Evolutionary conservation across 2,888 invertebrate species (phyloP).

Genomic region (Antheraea assamensis): DNA sequence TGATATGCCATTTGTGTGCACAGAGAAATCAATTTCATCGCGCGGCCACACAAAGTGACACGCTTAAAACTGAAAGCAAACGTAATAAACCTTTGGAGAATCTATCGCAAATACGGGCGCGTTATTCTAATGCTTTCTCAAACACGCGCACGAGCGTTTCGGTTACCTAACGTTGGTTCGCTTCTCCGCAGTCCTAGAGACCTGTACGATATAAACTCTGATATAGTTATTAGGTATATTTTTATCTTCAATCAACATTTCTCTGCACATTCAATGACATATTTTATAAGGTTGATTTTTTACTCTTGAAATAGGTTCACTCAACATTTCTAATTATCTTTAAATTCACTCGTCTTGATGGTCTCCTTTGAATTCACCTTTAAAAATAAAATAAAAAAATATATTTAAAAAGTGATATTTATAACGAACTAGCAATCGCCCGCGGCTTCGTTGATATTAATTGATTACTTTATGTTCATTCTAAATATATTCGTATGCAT

Average conservation of each 20-base stretch:
- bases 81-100: slow-evolving; percentile 61
- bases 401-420: too few species aligned
- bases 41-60: slow-evolving; percentile 69
- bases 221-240: not conserved
- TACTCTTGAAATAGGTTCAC: not conserved
- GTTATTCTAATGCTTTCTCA: slow-evolving; percentile 68
- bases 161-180: slow-evolving; percentile 31
- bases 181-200: slow-evolving; percentile 30
- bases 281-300: not conserved
- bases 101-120: slow-evolving; percentile 67
- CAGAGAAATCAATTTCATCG: slow-evolving; percentile 38
- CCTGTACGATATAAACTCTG: slow-evolving; percentile 5
- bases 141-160: slow-evolving; percentile 48
- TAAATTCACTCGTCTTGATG: not conserved
- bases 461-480: too few species aligned
- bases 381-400: not conserved
- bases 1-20: slow-evolving; percentile 21
- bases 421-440: not conserved
- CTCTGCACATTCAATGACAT: not conserved
- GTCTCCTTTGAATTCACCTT: not conserved
- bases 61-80: slow-evolving; percentile 70
- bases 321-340: too few species aligned
- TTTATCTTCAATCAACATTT: not conserved
- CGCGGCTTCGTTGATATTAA: not conserved
- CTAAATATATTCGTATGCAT: too few species aligned